Conservation (phyloP, 2,113 vertebrate genomes). For the Xenotilapia flavipinnis region DNA sequence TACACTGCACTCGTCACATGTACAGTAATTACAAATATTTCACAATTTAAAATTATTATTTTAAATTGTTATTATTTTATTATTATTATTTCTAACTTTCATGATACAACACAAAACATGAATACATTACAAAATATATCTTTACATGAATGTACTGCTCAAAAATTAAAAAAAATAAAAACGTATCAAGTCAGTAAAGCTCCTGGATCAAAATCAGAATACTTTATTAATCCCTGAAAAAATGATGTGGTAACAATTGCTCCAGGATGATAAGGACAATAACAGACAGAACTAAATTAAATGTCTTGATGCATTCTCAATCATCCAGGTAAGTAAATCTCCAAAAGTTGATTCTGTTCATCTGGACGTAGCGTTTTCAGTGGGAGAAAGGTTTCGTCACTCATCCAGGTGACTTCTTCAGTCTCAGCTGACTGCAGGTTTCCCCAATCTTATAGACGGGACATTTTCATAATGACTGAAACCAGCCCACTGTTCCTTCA, state of each 20-base stretch:
- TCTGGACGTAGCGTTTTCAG: fast-evolving
- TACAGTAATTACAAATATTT: not conserved
- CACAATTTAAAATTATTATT: not conserved
- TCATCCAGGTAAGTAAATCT: not conserved
- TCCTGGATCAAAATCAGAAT: not conserved
- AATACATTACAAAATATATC: not conserved
- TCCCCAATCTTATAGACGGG: not conserved
- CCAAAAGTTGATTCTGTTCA: not conserved
- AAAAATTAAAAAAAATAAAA: not conserved
- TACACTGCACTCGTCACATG: not conserved
- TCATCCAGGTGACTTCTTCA: not conserved
- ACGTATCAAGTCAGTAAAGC: not conserved
- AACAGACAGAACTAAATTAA: not conserved
- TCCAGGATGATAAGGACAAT: not conserved
- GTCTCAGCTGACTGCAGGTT: not conserved
- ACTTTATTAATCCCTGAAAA: not conserved
- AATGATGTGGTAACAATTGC: not conserved
- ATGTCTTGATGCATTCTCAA: not conserved
- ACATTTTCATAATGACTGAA: not conserved
- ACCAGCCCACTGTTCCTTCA: not conserved
- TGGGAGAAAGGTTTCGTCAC: fast-evolving
- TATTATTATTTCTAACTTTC: not conserved
- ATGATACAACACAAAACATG: not conserved
- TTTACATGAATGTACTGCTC: not conserved
- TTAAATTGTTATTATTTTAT: not conserved